Evolutionary conservation across 1,140 invertebrate genomes (phyloP).

Genomic region (Lordiphosa stackelbergi): DNA sequence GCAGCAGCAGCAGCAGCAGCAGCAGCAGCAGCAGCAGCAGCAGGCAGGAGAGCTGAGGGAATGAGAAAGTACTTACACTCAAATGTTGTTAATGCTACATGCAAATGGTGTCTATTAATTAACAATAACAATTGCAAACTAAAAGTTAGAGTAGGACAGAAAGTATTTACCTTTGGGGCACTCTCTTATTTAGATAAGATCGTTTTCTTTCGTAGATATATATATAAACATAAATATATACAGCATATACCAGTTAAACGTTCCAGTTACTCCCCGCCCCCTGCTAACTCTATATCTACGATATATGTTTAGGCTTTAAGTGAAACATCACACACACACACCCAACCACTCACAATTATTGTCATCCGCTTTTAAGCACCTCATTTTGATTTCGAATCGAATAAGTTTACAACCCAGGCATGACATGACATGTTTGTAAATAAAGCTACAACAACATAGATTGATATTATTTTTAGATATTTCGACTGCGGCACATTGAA

Average conservation of each 20-base stretch:
- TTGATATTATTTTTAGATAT: slow-evolving; percentile 14
- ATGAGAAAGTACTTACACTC: slow-evolving; percentile 37
- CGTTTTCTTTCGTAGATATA: slow-evolving; percentile 9
- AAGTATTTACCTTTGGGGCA: slow-evolving; percentile 4
- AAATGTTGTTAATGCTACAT: slow-evolving; percentile 45
- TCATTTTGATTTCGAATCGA: slow-evolving; percentile 19
- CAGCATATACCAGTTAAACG: not conserved
- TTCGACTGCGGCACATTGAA: slow-evolving; percentile 30
- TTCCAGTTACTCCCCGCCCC: not conserved
- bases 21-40: slow-evolving; percentile 17
- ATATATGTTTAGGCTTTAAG: slow-evolving; percentile 3
- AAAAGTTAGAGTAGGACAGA: slow-evolving; percentile 36
- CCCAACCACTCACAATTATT: slow-evolving; percentile 29
- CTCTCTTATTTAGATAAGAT: slow-evolving; percentile 3
- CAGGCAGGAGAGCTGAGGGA: slow-evolving; percentile 30
- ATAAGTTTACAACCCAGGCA: slow-evolving; percentile 37
- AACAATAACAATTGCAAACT: slow-evolving; percentile 28
- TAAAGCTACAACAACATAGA: slow-evolving; percentile 28
- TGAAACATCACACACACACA: too few species aligned
- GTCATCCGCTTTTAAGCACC: slow-evolving; percentile 2
- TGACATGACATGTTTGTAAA: slow-evolving; percentile 51
- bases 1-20: slow-evolving; percentile 22
- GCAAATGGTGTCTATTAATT: slow-evolving; percentile 67
- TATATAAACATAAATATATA: slow-evolving; percentile 7
- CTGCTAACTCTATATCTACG: not conserved